phyloP scores from a whole-genome alignment of 2,888 invertebrate genomes.

The Phanerotoma sp. region DNA sequence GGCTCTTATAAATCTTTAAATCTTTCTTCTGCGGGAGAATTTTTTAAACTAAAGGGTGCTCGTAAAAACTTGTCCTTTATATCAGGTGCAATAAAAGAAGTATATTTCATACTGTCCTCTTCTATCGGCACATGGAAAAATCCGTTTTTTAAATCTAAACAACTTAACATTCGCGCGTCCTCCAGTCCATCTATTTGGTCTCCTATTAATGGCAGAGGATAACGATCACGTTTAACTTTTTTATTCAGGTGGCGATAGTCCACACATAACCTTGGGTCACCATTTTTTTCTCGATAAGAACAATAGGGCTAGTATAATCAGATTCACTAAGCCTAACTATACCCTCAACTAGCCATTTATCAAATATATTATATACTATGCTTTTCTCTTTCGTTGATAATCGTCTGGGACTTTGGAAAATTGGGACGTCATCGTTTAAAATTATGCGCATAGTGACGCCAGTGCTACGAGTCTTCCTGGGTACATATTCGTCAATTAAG shows the following conservation, averaged over 20 bases:
- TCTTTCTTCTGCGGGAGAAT: no score
- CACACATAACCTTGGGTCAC: slow-evolving; percentile 42
- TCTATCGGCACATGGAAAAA: no score
- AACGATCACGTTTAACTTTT: slow-evolving; percentile 31
- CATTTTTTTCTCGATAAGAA: slow-evolving; percentile 40
- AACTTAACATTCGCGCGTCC: background rate
- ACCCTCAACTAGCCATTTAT: slow-evolving; percentile 41
- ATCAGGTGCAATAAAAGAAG: no score
- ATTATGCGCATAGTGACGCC: slow-evolving; percentile 40
- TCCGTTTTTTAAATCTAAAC: no score
- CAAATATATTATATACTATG: slow-evolving; percentile 40
- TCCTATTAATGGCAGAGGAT: slow-evolving; percentile 29
- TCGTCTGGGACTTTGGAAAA: slow-evolving; percentile 37
- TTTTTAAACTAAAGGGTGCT: no score
- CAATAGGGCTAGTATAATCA: slow-evolving; percentile 45
- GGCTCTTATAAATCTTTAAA: no score
- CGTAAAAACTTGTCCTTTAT: background rate
- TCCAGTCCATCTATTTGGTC: slow-evolving; percentile 38
- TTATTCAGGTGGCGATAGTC: slow-evolving; percentile 52
- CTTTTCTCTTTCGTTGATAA: slow-evolving; percentile 34
- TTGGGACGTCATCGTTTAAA: slow-evolving; percentile 41
- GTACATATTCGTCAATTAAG: background rate
- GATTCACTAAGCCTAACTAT: slow-evolving; percentile 43
- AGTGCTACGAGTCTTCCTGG: slow-evolving; percentile 17
- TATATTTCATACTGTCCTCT: no score